Evolutionary conservation across 1,140 invertebrate genomes (phyloP).

Genomic region (Panagrolaimus sp.): DNA sequence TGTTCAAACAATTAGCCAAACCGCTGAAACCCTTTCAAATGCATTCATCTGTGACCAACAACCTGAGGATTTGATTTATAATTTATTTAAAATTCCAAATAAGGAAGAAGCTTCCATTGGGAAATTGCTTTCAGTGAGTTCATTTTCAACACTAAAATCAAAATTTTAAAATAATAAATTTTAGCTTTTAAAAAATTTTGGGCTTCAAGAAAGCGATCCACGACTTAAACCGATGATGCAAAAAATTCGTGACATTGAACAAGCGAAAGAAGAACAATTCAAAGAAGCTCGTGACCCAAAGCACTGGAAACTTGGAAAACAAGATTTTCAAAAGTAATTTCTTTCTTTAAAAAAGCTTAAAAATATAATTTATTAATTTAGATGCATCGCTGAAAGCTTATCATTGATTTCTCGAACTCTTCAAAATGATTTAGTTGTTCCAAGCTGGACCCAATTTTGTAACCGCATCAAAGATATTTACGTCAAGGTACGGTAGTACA

Average conservation of each 20-base stretch:
- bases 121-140: slow-evolving; percentile 46
- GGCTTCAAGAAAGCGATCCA: slow-evolving; percentile 41
- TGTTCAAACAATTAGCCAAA: slow-evolving; percentile 21
- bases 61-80: slow-evolving; percentile 51
- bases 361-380: slow-evolving; percentile 21
- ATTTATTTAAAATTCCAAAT: slow-evolving; percentile 51
- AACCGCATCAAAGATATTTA: slow-evolving; percentile 43
- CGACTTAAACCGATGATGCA: slow-evolving; percentile 43
- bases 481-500: slow-evolving; percentile 23
- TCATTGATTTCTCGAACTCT: slow-evolving; percentile 43
- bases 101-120: slow-evolving; percentile 52
- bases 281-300: slow-evolving; percentile 44
- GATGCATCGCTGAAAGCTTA: slow-evolving; percentile 16
- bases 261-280: slow-evolving; percentile 39
- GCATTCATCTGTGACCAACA: slow-evolving; percentile 41
- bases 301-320: slow-evolving; percentile 43
- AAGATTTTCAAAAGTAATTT: slow-evolving; percentile 33
- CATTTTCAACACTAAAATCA: background rate
- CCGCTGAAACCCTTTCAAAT: slow-evolving; percentile 33
- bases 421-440: slow-evolving; percentile 47
- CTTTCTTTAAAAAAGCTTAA: background rate
- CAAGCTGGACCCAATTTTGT: slow-evolving; percentile 36
- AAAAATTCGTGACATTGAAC: slow-evolving; percentile 40
- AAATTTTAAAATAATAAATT: background rate
- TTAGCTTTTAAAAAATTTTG: slow-evolving; percentile 48